Evolutionary conservation across 2,888 invertebrate genomes (phyloP), one percentile per base, ranked within the genome.

Genomic region (Chydorus sphaericus): DNA sequence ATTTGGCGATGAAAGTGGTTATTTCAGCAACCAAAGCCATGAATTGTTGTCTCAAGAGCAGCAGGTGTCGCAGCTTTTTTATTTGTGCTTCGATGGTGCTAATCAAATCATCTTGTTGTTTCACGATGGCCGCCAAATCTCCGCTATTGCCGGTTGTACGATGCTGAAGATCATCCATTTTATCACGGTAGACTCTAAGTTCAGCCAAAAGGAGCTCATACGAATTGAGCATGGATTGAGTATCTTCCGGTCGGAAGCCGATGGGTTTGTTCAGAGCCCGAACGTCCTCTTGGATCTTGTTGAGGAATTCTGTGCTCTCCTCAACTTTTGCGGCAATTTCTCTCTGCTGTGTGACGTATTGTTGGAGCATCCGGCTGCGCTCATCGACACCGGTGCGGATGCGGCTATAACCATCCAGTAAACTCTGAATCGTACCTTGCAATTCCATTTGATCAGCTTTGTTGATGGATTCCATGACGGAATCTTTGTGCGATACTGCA

Each of bases 201-300:
- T 88, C 85, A 57, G 77, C 77, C 20, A 88, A 70, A 52, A 90
- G 83, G 62, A 79, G 66, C 64, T 70, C 69, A 60, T 67, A 69
- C 44, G 65, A 61, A 30, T 65, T 62, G 4, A 71, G 74, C 62
- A 89, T 76, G n/a, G 82, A 80, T 67, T 89, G 84, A 0, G 92
- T 91, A 68, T 93, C 93, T 66, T 91, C 87, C 2, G 86, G 83
- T 65, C 83, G 82, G 55, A 82, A 83, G 11, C 93, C 92, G 36
- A 92, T 81, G 0, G 92, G 91, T 68, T 83, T 84, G 65, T 84
- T 86, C 2, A 92, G 71, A 57, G 84, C 82, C 61, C 86, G 83
- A 16, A 93, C 70, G 66, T 89, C 84, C 57, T 81, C 81, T 67
- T 91, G 87, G n/a, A 91, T 81, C 62, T 80, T 79, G 55, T 81